Base-by-base conservation (phyloP, 2,113 vertebrate species). In the Bos indicus region DNA sequence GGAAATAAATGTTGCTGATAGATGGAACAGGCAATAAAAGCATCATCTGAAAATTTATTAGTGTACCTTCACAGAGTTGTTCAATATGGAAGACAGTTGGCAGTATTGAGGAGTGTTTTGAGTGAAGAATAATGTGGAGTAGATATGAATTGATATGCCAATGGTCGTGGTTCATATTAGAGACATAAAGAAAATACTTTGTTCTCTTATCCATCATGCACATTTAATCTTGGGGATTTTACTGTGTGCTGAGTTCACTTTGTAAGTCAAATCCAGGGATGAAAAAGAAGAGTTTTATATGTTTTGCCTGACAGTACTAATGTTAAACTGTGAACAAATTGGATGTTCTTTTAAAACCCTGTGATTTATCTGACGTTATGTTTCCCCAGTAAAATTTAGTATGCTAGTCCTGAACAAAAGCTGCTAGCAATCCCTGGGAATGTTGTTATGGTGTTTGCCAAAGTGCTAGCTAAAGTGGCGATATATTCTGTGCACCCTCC, bases 1-100 rank as follows among this genome's bases (percentile, higher is more conserved):
- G 93, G 85, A 97, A 98, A 97, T 98, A 97, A 88, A 57, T 97
- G 93, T 85, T 98, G 91, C 81, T 98, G 98, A 98, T 98, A 97
- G 97, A 86, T 95, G 94, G 86, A 98, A 71, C 14, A 33, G 91
- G 97, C 98, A 98, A 95, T 99, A 98, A 98, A 99, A 99, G 48
- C 97, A 97, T 98, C 97, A 91, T 97, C 91, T 95, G 93, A 98
- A 98, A 98, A 98, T 98, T 97, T 99, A 99, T 98, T 98, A 97
- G 93, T 94, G 94, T 96, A 97, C 25, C 96, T 97, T 54, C 92
- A 48, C 67, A 87, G 95, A 98, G 89, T 80, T 98, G 95, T 96
- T 98, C 93, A 90, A 81, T 95, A 95, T 96, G 74, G 94, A 88
- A 97, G 98, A 89, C 88, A 82, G 93, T 90, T 88, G 77, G 95